phyloP scores from a whole-genome alignment of 2,888 invertebrate species.

The Drosophila birchii region DNA sequence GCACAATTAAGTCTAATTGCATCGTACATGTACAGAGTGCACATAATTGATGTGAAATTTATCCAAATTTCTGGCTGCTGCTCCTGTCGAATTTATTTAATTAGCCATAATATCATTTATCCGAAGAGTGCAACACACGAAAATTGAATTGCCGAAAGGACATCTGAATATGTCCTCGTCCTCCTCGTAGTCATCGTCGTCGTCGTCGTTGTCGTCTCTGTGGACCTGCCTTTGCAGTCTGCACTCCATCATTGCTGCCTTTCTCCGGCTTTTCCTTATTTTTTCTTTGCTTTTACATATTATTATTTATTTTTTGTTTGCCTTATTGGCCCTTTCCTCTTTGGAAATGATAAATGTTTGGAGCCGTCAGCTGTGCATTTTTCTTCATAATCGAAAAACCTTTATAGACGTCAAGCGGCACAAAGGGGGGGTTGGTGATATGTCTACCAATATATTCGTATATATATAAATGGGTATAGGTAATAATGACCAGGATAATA shows the following conservation, averaged over 20 bases:
- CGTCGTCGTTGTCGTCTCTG: neutral
- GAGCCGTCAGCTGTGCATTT: slow-evolving; percentile 67
- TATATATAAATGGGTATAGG: neutral
- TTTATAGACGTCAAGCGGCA: slow-evolving; percentile 47
- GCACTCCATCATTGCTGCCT: slow-evolving; percentile 14
- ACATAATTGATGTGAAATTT: slow-evolving; percentile 24
- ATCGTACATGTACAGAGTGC: slow-evolving; percentile 31
- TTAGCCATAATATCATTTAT: slow-evolving; percentile 33
- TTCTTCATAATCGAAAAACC: slow-evolving; percentile 75
- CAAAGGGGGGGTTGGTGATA: slow-evolving; percentile 19
- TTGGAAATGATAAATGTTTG: slow-evolving; percentile 67
- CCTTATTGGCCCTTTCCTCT: slow-evolving; percentile 8
- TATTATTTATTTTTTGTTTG: neutral
- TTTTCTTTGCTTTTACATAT: neutral
- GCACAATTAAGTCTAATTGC: slow-evolving; percentile 69
- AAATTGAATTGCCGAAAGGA: slow-evolving; percentile 8
- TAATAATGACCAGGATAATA: neutral
- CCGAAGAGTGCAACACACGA: slow-evolving; percentile 10
- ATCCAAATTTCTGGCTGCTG: slow-evolving; percentile 10
- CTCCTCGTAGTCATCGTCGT: neutral
- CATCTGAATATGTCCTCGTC: slow-evolving; percentile 1
- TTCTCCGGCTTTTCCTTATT: neutral
- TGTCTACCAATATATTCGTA: slow-evolving; percentile 2
- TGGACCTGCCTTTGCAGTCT: slow-evolving; percentile 8
- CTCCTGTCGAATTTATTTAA: slow-evolving; percentile 23